Conservation (phyloP, 2,888 invertebrate genomes). For the Agrochola litura region DNA sequence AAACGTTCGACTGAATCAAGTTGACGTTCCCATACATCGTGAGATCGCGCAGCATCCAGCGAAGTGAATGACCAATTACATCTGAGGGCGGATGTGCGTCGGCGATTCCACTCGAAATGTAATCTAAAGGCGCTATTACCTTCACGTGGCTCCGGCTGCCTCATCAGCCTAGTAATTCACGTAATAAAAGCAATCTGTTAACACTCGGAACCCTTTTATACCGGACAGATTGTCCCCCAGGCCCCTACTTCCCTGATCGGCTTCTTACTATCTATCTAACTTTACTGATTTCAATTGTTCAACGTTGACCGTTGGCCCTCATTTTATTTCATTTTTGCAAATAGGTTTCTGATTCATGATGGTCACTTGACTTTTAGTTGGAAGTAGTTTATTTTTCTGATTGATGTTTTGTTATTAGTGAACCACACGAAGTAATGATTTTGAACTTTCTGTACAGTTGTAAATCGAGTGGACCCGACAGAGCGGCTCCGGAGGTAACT, state of each 20-base stretch:
- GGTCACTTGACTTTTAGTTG: slow-evolving; percentile 7
- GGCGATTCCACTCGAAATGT: slow-evolving; percentile 80
- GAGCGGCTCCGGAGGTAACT: slow-evolving; percentile 44
- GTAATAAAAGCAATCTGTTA: slow-evolving; percentile 79
- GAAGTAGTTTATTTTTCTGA: slow-evolving; percentile 13
- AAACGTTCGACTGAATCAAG: slow-evolving; percentile 67
- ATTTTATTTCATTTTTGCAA: slow-evolving; percentile 6
- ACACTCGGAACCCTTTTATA: slow-evolving; percentile 68
- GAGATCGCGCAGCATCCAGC: slow-evolving; percentile 72
- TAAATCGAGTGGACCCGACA: slow-evolving; percentile 44
- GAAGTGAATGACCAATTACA: slow-evolving; percentile 83
- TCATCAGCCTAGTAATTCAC: slow-evolving; percentile 79
- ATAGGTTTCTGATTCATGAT: slow-evolving; percentile 21
- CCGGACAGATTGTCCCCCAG: slow-evolving; percentile 62
- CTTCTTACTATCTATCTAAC: slow-evolving; percentile 5
- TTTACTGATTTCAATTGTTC: slow-evolving; percentile 36
- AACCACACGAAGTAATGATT: slow-evolving; percentile 40
- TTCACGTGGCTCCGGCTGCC: slow-evolving; percentile 72
- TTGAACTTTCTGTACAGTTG: slow-evolving; percentile 46
- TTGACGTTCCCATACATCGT: slow-evolving; percentile 77
- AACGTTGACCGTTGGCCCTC: neutral
- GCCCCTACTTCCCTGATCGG: slow-evolving; percentile 8
- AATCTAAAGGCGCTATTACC: slow-evolving; percentile 81
- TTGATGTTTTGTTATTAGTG: slow-evolving; percentile 32
- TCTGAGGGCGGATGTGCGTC: slow-evolving; percentile 79